Evolutionary conservation across 92 coral and sea anemone genomes (phyloP).

Genomic region (Zoanthus sansibaricus): DNA sequence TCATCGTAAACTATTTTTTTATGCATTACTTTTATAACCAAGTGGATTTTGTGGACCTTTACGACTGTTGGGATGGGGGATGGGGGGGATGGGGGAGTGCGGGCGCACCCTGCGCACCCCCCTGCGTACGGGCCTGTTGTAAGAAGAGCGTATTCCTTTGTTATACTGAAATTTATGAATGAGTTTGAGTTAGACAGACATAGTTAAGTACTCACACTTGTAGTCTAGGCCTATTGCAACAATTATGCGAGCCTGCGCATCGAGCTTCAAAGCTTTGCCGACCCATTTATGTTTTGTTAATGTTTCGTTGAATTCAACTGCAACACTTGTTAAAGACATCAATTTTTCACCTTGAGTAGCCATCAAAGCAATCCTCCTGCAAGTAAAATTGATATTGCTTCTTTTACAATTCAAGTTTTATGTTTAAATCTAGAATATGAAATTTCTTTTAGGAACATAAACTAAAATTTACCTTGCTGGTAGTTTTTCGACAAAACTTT

Average conservation of each 20-base stretch:
- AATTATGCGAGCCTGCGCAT: neutral
- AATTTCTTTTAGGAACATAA: too few relatives aligned
- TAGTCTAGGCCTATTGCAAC: conserved; percentile 24
- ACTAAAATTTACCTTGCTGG: neutral
- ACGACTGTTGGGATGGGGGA: too few relatives aligned
- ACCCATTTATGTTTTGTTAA: conserved; percentile 10
- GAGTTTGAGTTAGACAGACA: too few relatives aligned
- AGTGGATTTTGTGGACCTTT: too few relatives aligned
- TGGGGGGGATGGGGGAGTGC: too few relatives aligned
- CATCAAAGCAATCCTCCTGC: conserved; percentile 14
- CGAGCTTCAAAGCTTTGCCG: neutral
- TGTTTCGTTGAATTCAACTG: neutral
- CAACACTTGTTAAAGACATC: neutral
- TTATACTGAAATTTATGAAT: too few relatives aligned
- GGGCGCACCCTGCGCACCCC: too few relatives aligned
- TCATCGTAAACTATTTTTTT: too few relatives aligned
- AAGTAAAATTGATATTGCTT: neutral
- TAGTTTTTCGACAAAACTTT: conserved; percentile 9
- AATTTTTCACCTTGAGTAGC: conserved; percentile 19
- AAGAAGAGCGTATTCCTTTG: too few relatives aligned
- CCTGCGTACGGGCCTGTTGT: too few relatives aligned
- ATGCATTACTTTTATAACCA: too few relatives aligned
- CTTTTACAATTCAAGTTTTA: neutral
- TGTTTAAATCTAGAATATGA: neutral
- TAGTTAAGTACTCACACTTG: neutral